These are phyloP conservation scores for Rhinoraja longicauda DNA, from an alignment of 2,797 vertebrate species.

Conservation along the genomic window DNA sequence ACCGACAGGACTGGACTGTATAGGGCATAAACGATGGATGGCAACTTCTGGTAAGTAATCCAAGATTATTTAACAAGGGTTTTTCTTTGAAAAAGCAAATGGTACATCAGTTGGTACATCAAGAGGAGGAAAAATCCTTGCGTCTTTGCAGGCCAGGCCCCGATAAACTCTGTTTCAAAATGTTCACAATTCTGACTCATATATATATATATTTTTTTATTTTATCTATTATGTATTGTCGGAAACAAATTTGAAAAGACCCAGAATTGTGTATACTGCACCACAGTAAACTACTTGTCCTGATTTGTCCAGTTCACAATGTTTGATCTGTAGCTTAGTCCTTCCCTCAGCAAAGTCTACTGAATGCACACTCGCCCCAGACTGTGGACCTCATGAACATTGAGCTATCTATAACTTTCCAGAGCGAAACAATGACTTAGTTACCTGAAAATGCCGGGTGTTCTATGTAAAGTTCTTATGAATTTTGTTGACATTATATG, in stretches of 20 bases:
- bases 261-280: neutral
- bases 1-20: conserved; percentile 68
- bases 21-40: conserved; percentile 58
- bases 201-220: neutral
- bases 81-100: neutral
- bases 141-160: neutral
- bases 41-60: conserved; percentile 62
- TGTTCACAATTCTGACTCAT: neutral
- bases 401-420: too few species aligned
- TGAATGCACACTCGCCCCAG: neutral
- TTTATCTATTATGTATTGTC: neutral
- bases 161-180: neutral
- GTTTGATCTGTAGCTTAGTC: neutral
- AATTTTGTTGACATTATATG: neutral
- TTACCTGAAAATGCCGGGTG: neutral
- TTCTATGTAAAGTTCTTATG: neutral
- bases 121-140: neutral
- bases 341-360: neutral
- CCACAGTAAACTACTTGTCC: neutral
- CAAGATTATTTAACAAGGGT: neutral
- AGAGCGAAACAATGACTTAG: neutral
- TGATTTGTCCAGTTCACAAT: neutral
- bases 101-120: neutral
- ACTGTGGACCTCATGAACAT: neutral
- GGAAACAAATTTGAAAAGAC: neutral